Evolutionary conservation across 2,113 vertebrate species (phyloP), one percentile per base, ranked within the genome.

Genomic region (Ochotona curzoniae): DNA sequence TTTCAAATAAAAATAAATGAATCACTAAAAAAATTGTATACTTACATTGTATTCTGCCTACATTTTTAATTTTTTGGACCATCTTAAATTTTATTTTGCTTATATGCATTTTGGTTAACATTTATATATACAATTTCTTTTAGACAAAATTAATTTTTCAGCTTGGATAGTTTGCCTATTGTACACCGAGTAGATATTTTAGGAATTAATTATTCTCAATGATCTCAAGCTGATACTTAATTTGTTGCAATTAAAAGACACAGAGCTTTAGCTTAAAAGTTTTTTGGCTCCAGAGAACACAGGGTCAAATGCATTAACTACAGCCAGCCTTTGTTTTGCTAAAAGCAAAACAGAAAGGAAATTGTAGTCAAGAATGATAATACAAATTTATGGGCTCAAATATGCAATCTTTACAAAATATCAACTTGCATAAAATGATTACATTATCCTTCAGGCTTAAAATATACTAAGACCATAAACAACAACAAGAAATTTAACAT

Each of bases 251-350:
- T 25, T 87, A 2, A 8, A 95, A 95, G 76, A 94, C 76, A 67
- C 69, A 96, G 63, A 95, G 85, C 18, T 83, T 90, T 69, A 67
- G 73, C 54, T 81, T 89, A n/a, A 78, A 79, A 84, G n/a, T 93
- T 93, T 96, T 89, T 66, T 97, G 93, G 93, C 94, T 91, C 93
- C 95, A 84, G 67, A 93, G 95, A 94, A 97, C 87, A 47, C 80
- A 95, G 91, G 60, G 87, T 76, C 87, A 96, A 93, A 95, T 91
- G 91, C 66, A 84, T 84, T 91, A 97, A 87, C 20, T 96, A 25
- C 86, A 96, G 96, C 60, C 75, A 91, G 83, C 57, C 87, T 89
- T 94, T 96, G n/a, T 63, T 83, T 4, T 44, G 6, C 17, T 18
- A 25, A 49, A 83, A 75, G 38, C 18, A 20, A 76, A 73, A 26